These are phyloP conservation scores for Shinisaurus crocodilurus DNA, from an alignment of 2,113 vertebrate genomes.

Conservation along the genomic window DNA sequence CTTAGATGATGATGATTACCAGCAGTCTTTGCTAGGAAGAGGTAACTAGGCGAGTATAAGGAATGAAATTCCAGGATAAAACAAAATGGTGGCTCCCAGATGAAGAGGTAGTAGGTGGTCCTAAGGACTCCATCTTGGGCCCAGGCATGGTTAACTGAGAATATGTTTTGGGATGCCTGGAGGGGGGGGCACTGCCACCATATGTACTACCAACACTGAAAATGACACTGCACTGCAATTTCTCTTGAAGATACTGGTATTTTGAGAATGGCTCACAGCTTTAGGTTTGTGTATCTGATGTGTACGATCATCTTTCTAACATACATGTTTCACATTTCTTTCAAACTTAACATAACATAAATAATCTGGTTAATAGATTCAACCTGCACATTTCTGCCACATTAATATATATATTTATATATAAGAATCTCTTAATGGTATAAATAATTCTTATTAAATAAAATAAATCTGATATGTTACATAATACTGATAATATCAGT, in stretches of 20 bases:
- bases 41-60: background rate
- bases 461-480: constrained; percentile 90
- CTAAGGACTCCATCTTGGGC: constrained; percentile 1
- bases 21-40: constrained; percentile 32
- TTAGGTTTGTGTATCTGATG: constrained; percentile 80
- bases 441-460: constrained; percentile 89
- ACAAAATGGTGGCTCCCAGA: constrained; percentile 35
- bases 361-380: constrained; percentile 88
- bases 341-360: constrained; percentile 83
- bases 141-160: constrained; percentile 28
- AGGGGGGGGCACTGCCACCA: background rate
- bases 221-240: constrained; percentile 76
- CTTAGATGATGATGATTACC: background rate
- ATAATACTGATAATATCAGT: constrained; percentile 85
- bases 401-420: constrained; percentile 76
- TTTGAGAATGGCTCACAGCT: constrained; percentile 81
- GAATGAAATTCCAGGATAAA: constrained; percentile 32
- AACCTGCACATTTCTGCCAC: constrained; percentile 86
- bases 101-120: background rate
- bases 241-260: constrained; percentile 62
- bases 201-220: constrained; percentile 46
- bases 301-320: constrained; percentile 78
- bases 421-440: constrained; percentile 87
- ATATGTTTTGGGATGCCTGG: constrained; percentile 16
- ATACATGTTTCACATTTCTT: constrained; percentile 83